Percentiles rank a stretch among this genome's conserved stretches.
phyloP scores from a whole-genome alignment of 2,888 invertebrate species.

The Harpalus rubripes region DNA sequence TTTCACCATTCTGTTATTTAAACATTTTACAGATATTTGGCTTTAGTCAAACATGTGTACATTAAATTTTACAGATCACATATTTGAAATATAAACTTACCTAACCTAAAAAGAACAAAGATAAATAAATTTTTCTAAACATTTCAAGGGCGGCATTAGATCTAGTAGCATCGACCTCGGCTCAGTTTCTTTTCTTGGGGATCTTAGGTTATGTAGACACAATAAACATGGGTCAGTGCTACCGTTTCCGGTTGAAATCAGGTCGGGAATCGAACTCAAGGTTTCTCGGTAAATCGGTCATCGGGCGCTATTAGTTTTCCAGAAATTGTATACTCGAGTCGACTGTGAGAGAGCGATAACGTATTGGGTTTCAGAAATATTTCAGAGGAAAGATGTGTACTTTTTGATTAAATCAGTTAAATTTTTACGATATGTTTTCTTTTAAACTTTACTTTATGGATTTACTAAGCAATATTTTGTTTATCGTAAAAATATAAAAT shows the following conservation, averaged over 20 bases:
- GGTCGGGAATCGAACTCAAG: conserved; percentile 60
- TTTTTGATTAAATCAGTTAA: background rate
- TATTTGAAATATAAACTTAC: conserved; percentile 1
- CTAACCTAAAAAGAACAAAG: conserved; percentile 54
- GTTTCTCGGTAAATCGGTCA: conserved; percentile 57
- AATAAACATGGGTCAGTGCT: conserved; percentile 50
- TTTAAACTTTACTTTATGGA: background rate
- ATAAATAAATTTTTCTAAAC: conserved; percentile 46
- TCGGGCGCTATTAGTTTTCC: conserved; percentile 47
- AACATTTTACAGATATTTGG: conserved; percentile 26
- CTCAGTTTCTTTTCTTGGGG: conserved; percentile 38
- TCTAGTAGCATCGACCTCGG: conserved; percentile 33
- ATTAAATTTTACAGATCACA: conserved; percentile 33
- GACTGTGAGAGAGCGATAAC: conserved; percentile 15
- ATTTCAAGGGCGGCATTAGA: conserved; percentile 53
- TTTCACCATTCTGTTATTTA: background rate
- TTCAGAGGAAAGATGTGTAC: background rate
- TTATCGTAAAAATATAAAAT: background rate
- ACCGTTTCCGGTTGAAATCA: conserved; percentile 62
- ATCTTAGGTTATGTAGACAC: conserved; percentile 53
- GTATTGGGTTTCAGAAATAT: background rate
- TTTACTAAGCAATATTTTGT: background rate
- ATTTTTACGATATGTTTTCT: background rate
- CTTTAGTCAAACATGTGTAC: conserved; percentile 39
- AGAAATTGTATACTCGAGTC: conserved; percentile 24